phyloP scores from a whole-genome alignment of 2,797 vertebrate species.

The Adrianichthys oophorus region DNA sequence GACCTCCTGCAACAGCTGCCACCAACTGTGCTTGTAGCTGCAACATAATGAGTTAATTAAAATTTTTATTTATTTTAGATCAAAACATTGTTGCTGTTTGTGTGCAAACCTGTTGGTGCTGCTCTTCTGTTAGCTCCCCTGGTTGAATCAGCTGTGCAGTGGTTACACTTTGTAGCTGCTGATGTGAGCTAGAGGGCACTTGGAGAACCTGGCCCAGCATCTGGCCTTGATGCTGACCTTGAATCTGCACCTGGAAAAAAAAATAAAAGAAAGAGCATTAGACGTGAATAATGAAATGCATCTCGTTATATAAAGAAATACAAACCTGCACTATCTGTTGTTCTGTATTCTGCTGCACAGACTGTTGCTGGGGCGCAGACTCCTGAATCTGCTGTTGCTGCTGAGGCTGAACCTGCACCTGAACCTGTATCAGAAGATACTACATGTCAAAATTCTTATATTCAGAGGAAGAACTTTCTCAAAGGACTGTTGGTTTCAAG shows the following conservation, averaged over 20 bases:
- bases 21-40: conserved; percentile 93
- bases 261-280: not conserved
- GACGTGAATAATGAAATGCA: not conserved
- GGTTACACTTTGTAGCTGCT: conserved; percentile 86
- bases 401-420: conserved; percentile 91
- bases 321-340: conserved; percentile 92
- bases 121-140: conserved; percentile 93
- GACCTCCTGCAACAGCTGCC: conserved; percentile 87
- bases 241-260: conserved; percentile 83
- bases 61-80: not conserved
- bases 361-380: conserved; percentile 81
- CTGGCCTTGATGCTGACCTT: conserved; percentile 84
- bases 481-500: not conserved
- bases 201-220: conserved; percentile 91
- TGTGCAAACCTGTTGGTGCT: conserved; percentile 86
- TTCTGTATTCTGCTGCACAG: conserved; percentile 84
- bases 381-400: conserved; percentile 88
- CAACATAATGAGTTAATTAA: conserved; percentile 8
- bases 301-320: not conserved
- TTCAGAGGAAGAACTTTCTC: not conserved
- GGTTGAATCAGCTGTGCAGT: conserved; percentile 90
- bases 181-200: conserved; percentile 86
- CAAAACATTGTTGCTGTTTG: not conserved
- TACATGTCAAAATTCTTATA: not conserved
- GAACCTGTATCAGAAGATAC: conserved; percentile 76